A percentile compares a stretch with the other conserved stretches of the same genome.
phyloP scores from a whole-genome alignment of 64 coral and sea anemone genomes.

The Stylophora pistillata region DNA sequence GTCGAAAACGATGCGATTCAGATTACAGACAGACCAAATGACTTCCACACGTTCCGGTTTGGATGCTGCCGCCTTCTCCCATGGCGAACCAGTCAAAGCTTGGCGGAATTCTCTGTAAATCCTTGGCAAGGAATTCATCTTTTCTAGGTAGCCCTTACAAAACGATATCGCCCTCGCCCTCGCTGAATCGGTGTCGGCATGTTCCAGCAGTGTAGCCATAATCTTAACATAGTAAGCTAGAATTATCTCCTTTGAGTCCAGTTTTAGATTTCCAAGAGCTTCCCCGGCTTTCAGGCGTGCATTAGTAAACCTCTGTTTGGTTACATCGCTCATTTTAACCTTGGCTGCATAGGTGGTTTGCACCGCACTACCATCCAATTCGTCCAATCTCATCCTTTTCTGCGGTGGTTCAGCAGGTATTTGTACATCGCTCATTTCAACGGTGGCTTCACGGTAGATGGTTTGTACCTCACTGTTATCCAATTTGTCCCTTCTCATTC shows the following conservation, averaged over 20 bases:
- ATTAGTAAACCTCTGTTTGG: neutral
- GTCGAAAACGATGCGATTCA: constrained; percentile 1
- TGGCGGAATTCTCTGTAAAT: neutral
- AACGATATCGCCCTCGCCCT: neutral
- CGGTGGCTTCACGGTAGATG: neutral
- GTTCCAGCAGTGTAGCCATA: neutral
- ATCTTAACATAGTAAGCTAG: neutral
- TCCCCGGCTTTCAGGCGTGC: neutral
- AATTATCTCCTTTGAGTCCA: neutral
- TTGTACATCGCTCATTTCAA: neutral
- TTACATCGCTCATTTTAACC: neutral
- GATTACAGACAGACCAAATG: neutral
- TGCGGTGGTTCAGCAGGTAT: too few species aligned
- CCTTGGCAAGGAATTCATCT: neutral
- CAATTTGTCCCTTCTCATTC: neutral
- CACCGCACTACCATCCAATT: neutral
- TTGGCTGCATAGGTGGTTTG: neutral
- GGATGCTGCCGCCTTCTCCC: neutral
- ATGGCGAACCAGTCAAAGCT: neutral
- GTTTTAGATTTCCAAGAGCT: neutral
- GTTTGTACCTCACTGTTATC: neutral
- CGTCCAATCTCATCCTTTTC: neutral
- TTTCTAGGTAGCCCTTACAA: neutral
- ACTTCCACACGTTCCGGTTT: neutral
- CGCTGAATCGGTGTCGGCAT: neutral